Conservation (phyloP, 2,888 invertebrate species). For the Gymnosoma rotundatum region DNA sequence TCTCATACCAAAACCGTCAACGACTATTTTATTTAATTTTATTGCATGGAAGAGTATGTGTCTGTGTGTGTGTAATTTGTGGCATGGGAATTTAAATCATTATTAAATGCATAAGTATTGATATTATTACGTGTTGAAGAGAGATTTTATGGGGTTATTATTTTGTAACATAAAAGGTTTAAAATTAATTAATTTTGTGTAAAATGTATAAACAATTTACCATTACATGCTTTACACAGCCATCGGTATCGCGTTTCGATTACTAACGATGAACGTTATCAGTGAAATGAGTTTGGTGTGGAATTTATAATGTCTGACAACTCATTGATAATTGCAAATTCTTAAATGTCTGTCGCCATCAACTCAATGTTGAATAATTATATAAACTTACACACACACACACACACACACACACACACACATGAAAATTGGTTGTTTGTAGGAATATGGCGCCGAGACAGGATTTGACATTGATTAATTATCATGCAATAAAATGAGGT, state of each 20-base stretch:
- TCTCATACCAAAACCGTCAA: conserved; percentile 5
- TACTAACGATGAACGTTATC: background rate
- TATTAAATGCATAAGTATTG: conserved; percentile 69
- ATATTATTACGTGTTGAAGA: conserved; percentile 68
- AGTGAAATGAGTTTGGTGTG: conserved; percentile 7
- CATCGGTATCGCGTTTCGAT: conserved; percentile 19
- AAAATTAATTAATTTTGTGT: conserved; percentile 70
- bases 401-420: too few relatives aligned
- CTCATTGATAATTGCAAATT: conserved; percentile 56
- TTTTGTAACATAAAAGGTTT: conserved; percentile 69
- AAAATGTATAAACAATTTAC: conserved; percentile 64
- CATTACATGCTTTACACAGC: conserved; percentile 23
- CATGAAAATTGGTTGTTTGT: background rate
- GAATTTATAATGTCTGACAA: conserved; percentile 44
- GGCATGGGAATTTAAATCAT: conserved; percentile 63
- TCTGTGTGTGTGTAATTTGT: background rate
- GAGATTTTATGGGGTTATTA: conserved; percentile 63
- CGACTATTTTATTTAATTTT: conserved; percentile 6
- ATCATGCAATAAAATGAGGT: conserved; percentile 28
- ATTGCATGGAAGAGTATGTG: background rate
- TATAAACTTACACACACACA: background rate
- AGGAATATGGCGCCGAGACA: background rate
- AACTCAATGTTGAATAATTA: conserved; percentile 3
- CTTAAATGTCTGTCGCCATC: conserved; percentile 35
- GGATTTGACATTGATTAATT: conserved; percentile 50